Evolutionary conservation across 2,113 vertebrate genomes (phyloP).

Genomic region (Boulengeromyrus knoepffleri): DNA sequence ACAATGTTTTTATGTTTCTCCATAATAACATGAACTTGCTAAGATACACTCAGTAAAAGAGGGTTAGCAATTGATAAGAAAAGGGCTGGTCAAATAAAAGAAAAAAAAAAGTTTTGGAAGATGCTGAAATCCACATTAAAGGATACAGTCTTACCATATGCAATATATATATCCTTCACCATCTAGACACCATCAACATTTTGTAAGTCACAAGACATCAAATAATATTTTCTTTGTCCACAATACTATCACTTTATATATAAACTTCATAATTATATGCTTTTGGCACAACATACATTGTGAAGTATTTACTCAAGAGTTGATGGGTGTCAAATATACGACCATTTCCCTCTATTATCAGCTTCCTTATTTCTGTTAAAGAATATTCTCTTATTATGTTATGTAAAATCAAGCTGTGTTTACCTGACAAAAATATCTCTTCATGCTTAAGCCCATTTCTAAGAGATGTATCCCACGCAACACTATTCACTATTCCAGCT

Average conservation of each 20-base stretch:
- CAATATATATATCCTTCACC: background rate
- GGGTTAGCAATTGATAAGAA: background rate
- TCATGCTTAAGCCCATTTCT: constrained; percentile 4
- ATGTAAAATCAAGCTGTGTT: background rate
- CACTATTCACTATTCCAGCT: constrained; percentile 79
- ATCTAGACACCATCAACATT: background rate
- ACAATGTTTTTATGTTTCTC: background rate
- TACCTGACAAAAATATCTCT: constrained; percentile 7
- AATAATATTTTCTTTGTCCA: background rate
- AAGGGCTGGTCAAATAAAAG: background rate
- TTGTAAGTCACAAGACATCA: background rate
- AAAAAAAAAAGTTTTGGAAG: background rate
- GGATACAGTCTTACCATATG: background rate
- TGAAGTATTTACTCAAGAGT: background rate
- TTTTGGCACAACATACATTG: constrained; percentile 8
- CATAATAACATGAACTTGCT: background rate
- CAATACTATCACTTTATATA: background rate
- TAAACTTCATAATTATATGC: background rate
- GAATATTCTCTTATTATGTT: background rate
- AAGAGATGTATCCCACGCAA: background rate
- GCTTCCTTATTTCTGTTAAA: background rate
- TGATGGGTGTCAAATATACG: background rate
- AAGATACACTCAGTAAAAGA: background rate
- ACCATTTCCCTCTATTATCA: background rate
- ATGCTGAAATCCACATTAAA: background rate